Evolutionary conservation across 2,888 invertebrate genomes (phyloP), one percentile per base, ranked within the genome.

Genomic region (Pollenia griseotomentosa): DNA sequence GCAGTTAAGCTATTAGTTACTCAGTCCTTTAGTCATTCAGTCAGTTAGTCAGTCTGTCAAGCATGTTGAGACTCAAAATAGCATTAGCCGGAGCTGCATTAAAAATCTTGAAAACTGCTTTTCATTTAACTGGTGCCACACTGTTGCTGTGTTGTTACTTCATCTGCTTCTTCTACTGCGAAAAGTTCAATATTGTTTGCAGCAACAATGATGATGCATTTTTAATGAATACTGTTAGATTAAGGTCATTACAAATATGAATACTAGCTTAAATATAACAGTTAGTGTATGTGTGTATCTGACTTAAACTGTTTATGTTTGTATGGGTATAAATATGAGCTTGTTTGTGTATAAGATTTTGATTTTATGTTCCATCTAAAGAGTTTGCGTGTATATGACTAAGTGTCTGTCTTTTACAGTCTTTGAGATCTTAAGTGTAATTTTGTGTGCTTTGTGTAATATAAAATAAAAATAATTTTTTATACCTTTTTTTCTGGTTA

Each of bases 221-320:
- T 86, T 86, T 81, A 86, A 83, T 86, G 73, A 73, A 86, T 80
- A 83, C 77, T 77, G 40, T 71, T 83, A 77, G 80, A 83, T 83
- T 86, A 86, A 83, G 86, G 80, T 77, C 80, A 83, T 86, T 86
- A 81, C 61, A 65, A 73, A 75, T 71, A 70, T 44, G n/a, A 23
- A 40, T 53, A 23, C 48, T 6, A 12, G n/a, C n/a, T 33, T 33
- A 6, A 42, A 53, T 78, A 42, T 68, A 40, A 44, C 33, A 33
- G 33, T 33, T 6, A 33, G 5, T 33, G 23, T 66, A 42, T 71
- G 68, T 44, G 12, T 51, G 73, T 11, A 33, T 33, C 33, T 33
- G 33, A 33, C 6, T 33, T 44, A 3, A 44, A 48, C 3, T 33
- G 55, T 48, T 44, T 74, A 33, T 63, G 51, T 74, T 5, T 42